Evolutionary conservation across 1,140 invertebrate species (phyloP).

Genomic region (Lepidurus arcticus): DNA sequence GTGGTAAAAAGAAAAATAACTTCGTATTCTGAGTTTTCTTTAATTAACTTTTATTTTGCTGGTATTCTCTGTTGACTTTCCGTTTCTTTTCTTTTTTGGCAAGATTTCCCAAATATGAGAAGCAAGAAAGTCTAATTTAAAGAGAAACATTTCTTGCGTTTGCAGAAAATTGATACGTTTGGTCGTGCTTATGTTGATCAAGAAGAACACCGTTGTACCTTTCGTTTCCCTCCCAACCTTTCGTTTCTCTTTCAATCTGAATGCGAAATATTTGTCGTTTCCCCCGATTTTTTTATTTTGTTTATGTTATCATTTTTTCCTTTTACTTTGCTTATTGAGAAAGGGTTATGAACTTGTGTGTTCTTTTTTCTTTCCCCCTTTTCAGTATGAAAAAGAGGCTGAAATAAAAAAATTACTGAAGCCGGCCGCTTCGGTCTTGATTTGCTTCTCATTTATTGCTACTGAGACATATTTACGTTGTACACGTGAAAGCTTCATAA

Average conservation of each 20-base stretch:
- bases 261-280: not conserved
- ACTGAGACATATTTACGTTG: no score
- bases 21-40: not conserved
- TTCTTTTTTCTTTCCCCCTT: not conserved
- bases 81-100: not conserved
- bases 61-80: no score
- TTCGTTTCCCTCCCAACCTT: not conserved
- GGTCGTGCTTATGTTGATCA: not conserved
- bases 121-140: not conserved
- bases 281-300: not conserved
- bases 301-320: not conserved
- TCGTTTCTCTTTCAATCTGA: not conserved
- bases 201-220: not conserved
- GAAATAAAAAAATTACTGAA: not conserved
- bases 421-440: no score
- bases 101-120: not conserved
- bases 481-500: no score
- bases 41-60: no score
- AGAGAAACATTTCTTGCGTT: not conserved
- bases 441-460: no score
- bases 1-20: not conserved
- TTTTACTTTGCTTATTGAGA: conserved; percentile 8
- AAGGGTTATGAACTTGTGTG: not conserved
- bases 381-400: conserved; percentile 6
- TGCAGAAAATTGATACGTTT: not conserved